These are phyloP conservation scores for Craterocephalus amniculus DNA, from an alignment of 2,797 vertebrate genomes.

Conservation along the genomic window DNA sequence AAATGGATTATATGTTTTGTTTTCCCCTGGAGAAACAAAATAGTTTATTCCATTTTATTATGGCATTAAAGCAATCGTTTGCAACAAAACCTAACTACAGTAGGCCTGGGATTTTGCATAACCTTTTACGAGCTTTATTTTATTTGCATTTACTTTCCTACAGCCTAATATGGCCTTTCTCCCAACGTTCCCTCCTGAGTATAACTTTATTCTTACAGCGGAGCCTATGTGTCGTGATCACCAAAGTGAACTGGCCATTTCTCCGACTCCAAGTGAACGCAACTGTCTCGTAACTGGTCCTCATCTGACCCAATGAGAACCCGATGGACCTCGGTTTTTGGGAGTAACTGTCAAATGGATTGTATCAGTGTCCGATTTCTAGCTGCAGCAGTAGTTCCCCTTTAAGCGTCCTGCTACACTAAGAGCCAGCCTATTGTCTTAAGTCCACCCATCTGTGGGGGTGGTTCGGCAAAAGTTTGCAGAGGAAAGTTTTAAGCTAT, in stretches of 20 bases:
- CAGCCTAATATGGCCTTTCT: too few relatives aligned
- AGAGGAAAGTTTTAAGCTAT: slow-evolving; percentile 73
- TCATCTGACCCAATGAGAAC: slow-evolving; percentile 56
- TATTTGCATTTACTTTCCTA: too few relatives aligned
- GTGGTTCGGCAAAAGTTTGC: slow-evolving; percentile 78
- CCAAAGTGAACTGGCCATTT: not conserved
- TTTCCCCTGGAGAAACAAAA: not conserved
- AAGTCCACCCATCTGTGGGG: slow-evolving; percentile 82
- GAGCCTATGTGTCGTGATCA: not conserved
- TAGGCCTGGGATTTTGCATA: not conserved
- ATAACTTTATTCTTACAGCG: too few relatives aligned
- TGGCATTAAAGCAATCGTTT: not conserved
- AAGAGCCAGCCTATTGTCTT: slow-evolving; percentile 68
- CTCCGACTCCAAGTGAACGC: slow-evolving; percentile 31
- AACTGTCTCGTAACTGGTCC: slow-evolving; percentile 33
- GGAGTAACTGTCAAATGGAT: slow-evolving; percentile 17
- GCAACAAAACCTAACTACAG: too few relatives aligned
- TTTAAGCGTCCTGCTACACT: slow-evolving; percentile 62
- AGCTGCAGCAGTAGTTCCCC: slow-evolving; percentile 62
- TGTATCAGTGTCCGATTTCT: slow-evolving; percentile 39
- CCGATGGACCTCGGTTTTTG: slow-evolving; percentile 29
- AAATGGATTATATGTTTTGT: not conserved
- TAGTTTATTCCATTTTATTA: not conserved
- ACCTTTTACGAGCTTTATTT: too few relatives aligned
- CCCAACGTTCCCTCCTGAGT: too few relatives aligned